Evolutionary conservation across 1,140 invertebrate genomes (phyloP).

Genomic region (Drosophila equinoxialis): DNA sequence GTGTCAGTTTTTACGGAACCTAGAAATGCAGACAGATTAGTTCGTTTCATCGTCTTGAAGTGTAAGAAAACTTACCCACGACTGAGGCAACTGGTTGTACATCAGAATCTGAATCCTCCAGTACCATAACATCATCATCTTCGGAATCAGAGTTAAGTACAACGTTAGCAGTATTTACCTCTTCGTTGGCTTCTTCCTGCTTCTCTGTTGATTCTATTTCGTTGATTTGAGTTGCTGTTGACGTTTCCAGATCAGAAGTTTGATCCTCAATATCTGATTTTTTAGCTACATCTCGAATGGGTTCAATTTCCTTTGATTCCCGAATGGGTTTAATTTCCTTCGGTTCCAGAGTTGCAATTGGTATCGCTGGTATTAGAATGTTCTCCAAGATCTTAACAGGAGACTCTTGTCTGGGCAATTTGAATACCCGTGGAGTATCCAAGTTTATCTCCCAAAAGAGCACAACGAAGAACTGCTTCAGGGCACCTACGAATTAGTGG

Average conservation of each 20-base stretch:
- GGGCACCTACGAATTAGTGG: neutral
- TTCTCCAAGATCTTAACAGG: constrained; percentile 50
- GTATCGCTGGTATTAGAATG: constrained; percentile 33
- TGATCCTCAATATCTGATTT: neutral
- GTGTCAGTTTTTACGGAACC: neutral
- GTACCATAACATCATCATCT: constrained; percentile 63
- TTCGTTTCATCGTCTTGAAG: neutral
- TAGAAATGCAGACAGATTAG: neutral
- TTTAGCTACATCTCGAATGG: neutral
- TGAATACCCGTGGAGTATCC: constrained; percentile 35
- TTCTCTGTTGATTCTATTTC: neutral
- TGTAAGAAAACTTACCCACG: neutral
- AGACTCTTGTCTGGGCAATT: constrained; percentile 17
- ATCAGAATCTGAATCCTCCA: constrained; percentile 55
- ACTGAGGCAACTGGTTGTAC: constrained; percentile 31
- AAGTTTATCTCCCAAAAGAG: constrained; percentile 34
- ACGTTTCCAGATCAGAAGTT: neutral
- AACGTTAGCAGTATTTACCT: neutral
- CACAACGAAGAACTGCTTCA: constrained; percentile 33
- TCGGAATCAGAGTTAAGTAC: constrained; percentile 46
- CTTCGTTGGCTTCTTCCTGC: neutral
- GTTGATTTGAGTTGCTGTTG: neutral
- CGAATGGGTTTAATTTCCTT: no score
- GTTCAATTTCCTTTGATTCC: neutral
- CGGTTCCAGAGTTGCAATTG: neutral